Evolutionary conservation across 2,113 vertebrate species (phyloP).

Genomic region (Anolis sagrei): DNA sequence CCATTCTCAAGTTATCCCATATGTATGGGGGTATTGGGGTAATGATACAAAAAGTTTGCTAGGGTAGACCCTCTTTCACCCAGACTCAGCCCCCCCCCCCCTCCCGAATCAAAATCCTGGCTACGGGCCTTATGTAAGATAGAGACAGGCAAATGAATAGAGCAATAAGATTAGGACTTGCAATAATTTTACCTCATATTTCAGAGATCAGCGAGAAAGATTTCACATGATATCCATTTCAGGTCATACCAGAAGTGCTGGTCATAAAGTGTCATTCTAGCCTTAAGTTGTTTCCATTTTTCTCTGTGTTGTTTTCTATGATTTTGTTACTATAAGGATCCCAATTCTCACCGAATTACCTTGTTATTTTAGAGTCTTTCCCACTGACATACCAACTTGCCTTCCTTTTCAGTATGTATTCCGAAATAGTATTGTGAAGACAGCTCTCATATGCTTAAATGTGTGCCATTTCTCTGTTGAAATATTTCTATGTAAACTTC

Average conservation of each 20-base stretch:
- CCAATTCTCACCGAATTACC: slow-evolving; percentile 1
- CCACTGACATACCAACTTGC: not conserved
- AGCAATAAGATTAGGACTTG: not conserved
- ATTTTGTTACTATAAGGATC: slow-evolving; percentile 17
- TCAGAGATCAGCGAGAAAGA: not conserved
- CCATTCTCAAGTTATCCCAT: no score
- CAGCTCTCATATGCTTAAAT: slow-evolving; percentile 44
- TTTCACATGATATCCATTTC: not conserved
- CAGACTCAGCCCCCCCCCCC: no score
- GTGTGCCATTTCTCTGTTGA: not conserved
- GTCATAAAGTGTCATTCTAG: not conserved
- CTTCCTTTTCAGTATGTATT: not conserved
- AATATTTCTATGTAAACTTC: slow-evolving; percentile 10
- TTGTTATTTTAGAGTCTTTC: slow-evolving; percentile 25
- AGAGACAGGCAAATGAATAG: not conserved
- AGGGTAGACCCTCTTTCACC: no score
- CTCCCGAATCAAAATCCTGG: no score
- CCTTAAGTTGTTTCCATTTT: slow-evolving; percentile 13
- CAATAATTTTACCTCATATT: not conserved
- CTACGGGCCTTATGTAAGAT: no score
- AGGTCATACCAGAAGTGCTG: not conserved
- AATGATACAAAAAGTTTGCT: no score
- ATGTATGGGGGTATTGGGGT: no score
- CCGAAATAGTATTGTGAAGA: not conserved
- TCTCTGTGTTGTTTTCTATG: slow-evolving; percentile 31